phyloP scores from a whole-genome alignment of 2,113 vertebrate species.

The Cromileptes altivelis region DNA sequence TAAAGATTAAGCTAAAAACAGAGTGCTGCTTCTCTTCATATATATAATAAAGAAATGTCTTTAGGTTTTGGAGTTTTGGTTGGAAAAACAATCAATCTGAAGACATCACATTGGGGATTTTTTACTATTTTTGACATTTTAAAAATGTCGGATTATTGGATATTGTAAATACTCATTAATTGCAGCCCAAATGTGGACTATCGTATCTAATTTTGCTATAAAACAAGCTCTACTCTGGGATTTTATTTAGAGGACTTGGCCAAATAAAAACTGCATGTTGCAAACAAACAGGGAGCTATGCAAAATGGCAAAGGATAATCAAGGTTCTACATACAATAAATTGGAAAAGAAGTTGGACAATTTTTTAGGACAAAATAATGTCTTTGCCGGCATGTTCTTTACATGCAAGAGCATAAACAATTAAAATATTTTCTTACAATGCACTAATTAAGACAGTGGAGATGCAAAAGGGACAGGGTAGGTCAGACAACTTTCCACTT shows the following conservation, averaged over 20 bases:
- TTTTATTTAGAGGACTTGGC: background rate
- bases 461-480: background rate
- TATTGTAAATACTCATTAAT: background rate
- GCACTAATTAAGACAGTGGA: conserved; percentile 5
- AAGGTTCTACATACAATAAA: background rate
- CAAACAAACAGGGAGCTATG: background rate
- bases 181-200: background rate
- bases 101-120: background rate
- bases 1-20: background rate
- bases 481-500: conserved; percentile 14
- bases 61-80: background rate
- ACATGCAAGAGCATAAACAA: background rate
- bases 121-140: background rate
- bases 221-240: background rate
- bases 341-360: too few relatives aligned
- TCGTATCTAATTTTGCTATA: background rate
- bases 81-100: background rate
- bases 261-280: background rate
- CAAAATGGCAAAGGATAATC: background rate
- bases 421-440: background rate
- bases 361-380: too few relatives aligned
- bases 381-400: background rate
- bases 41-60: background rate
- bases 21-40: background rate
- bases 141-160: background rate